phyloP scores from a whole-genome alignment of 2,888 invertebrate genomes.

The Nemotelus nigrinus region DNA sequence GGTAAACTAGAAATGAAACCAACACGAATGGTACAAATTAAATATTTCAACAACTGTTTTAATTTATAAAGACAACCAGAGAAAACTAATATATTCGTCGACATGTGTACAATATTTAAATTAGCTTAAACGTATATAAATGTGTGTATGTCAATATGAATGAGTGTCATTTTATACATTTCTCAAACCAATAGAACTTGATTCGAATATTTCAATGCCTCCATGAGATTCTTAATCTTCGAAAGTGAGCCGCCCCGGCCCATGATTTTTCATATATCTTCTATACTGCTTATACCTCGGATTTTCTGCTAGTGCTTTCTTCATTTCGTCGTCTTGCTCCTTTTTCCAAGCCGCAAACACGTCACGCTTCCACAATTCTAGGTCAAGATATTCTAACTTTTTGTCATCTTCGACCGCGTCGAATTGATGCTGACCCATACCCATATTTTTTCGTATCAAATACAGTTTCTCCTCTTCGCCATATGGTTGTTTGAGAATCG shows the following conservation, averaged over 20 bases:
- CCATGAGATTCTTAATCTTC: slow-evolving; percentile 70
- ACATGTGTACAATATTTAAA: no score
- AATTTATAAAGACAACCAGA: no score
- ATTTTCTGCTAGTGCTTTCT: slow-evolving; percentile 85
- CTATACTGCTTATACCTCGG: slow-evolving; percentile 89
- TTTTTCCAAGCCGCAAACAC: slow-evolving; percentile 83
- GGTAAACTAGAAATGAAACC: no score
- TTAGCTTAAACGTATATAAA: no score
- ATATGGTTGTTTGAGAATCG: slow-evolving; percentile 77
- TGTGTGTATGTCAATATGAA: no score
- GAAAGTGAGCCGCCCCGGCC: slow-evolving; percentile 90
- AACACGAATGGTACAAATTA: no score
- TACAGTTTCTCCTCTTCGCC: slow-evolving; percentile 86
- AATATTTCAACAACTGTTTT: no score
- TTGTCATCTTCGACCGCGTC: slow-evolving; percentile 79
- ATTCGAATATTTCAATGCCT: slow-evolving; percentile 23
- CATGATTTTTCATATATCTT: slow-evolving; percentile 90
- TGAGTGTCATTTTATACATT: not conserved
- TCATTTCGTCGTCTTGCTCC: slow-evolving; percentile 84
- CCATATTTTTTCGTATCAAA: slow-evolving; percentile 82
- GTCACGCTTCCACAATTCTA: slow-evolving; percentile 84
- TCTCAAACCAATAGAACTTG: slow-evolving; percentile 48
- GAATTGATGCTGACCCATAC: slow-evolving; percentile 76
- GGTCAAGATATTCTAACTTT: slow-evolving; percentile 76
- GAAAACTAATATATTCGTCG: no score